Conservation (phyloP, 2,888 invertebrate genomes). For the Teinopalpus imperialis region DNA sequence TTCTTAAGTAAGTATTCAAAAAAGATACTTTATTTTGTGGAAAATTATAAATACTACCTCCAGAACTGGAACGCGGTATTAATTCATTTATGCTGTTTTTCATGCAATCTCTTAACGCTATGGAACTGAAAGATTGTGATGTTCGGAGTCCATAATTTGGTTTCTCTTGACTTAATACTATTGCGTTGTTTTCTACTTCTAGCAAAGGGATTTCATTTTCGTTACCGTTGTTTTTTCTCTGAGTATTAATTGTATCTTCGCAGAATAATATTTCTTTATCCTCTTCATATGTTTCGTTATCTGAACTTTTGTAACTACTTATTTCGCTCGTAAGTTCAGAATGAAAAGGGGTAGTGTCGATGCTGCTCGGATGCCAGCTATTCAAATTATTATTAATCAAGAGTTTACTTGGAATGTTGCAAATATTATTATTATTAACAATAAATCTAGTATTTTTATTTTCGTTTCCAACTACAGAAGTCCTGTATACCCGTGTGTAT, state of each 20-base stretch:
- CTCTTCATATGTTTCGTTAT: slow-evolving; percentile 67
- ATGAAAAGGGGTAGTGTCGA: slow-evolving; percentile 61
- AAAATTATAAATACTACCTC: slow-evolving; percentile 52
- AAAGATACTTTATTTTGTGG: slow-evolving; percentile 75
- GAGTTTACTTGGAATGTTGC: slow-evolving; percentile 73
- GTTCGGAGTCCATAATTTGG: slow-evolving; percentile 52
- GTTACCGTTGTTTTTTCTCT: neutral
- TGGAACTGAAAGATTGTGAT: slow-evolving; percentile 68
- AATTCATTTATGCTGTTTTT: slow-evolving; percentile 40
- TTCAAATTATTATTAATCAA: slow-evolving; percentile 45
- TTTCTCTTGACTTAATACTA: slow-evolving; percentile 43
- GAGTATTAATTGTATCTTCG: neutral
- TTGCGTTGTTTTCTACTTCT: slow-evolving; percentile 44
- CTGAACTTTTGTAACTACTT: slow-evolving; percentile 79
- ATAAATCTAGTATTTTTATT: slow-evolving; percentile 45
- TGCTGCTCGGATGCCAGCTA: slow-evolving; percentile 54
- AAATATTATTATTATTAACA: slow-evolving; percentile 52
- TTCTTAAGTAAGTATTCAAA: slow-evolving; percentile 77
- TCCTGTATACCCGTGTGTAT: slow-evolving; percentile 66
- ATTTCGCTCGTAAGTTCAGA: slow-evolving; percentile 67
- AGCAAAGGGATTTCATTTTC: slow-evolving; percentile 38
- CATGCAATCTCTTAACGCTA: slow-evolving; percentile 42
- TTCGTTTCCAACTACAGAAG: slow-evolving; percentile 41
- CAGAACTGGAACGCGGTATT: slow-evolving; percentile 66
- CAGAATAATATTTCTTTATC: slow-evolving; percentile 9